These are phyloP conservation scores for Ovibos moschatus DNA, from an alignment of 2,113 vertebrate species.

Conservation along the genomic window DNA sequence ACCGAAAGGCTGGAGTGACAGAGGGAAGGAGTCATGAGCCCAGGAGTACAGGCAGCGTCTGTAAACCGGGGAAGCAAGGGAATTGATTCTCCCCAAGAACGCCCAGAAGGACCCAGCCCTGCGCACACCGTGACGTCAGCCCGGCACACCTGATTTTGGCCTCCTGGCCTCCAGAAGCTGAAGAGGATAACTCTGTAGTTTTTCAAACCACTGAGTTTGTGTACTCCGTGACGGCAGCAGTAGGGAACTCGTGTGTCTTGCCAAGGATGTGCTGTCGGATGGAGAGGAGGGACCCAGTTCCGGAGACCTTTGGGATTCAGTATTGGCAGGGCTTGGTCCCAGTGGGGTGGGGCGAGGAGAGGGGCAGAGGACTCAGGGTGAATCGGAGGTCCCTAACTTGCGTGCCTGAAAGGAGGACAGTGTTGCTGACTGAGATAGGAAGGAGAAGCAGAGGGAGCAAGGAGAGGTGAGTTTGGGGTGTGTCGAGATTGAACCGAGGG, in stretches of 20 bases:
- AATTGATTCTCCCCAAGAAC: too few relatives aligned
- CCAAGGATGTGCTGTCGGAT: neutral
- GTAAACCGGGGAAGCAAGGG: too few relatives aligned
- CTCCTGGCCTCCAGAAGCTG: neutral
- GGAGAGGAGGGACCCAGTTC: neutral
- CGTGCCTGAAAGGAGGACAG: too few relatives aligned
- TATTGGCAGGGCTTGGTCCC: neutral
- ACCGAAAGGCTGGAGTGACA: neutral
- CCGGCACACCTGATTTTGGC: neutral
- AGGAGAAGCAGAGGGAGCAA: neutral
- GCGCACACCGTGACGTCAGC: neutral
- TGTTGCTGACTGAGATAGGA: too few relatives aligned
- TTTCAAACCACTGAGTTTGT: neutral
- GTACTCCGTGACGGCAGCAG: neutral
- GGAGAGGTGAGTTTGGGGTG: neutral
- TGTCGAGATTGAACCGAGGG: neutral
- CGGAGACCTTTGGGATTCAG: neutral
- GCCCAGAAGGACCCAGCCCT: neutral
- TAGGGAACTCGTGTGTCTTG: neutral
- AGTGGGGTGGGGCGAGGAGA: rapidly evolving
- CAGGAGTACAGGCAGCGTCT: neutral
- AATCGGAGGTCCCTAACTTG: neutral
- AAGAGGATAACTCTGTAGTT: neutral
- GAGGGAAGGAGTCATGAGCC: neutral
- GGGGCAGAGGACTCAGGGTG: neutral